phyloP scores from a whole-genome alignment of 2,888 invertebrate genomes.

The Rhingia campestris region DNA sequence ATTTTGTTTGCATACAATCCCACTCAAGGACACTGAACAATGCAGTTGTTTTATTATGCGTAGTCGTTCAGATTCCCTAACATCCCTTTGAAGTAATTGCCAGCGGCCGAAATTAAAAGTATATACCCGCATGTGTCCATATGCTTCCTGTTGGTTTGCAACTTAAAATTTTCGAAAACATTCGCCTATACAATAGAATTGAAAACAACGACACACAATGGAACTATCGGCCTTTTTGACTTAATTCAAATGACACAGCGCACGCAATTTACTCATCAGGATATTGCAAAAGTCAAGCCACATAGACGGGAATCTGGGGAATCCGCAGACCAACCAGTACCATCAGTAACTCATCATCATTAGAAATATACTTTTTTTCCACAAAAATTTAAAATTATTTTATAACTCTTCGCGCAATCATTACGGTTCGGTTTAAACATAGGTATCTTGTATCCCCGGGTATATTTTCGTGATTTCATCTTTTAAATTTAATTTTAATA shows the following conservation, averaged over 20 bases:
- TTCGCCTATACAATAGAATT: slow-evolving; percentile 42
- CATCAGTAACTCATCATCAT: slow-evolving; percentile 73
- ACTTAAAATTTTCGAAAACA: slow-evolving; percentile 10
- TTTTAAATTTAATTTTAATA: slow-evolving; percentile 72
- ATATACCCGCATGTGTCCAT: slow-evolving; percentile 22
- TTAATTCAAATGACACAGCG: slow-evolving; percentile 52
- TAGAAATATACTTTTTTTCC: slow-evolving; percentile 51
- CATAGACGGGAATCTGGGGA: slow-evolving; percentile 47
- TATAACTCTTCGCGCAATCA: slow-evolving; percentile 35
- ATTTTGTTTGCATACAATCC: slow-evolving; percentile 59
- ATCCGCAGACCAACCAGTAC: slow-evolving; percentile 53
- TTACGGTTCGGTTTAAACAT: slow-evolving; percentile 27
- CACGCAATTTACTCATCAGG: slow-evolving; percentile 71
- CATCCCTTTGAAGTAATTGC: slow-evolving; percentile 18
- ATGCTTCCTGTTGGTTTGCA: slow-evolving; percentile 59
- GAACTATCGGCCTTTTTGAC: slow-evolving; percentile 59
- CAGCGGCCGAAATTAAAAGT: slow-evolving; percentile 17
- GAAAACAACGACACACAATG: slow-evolving; percentile 19
- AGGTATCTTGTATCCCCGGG: slow-evolving; percentile 5
- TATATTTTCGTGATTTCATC: slow-evolving; percentile 51
- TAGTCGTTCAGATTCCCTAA: slow-evolving; percentile 1
- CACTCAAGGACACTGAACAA: slow-evolving; percentile 57
- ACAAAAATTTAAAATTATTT: slow-evolving; percentile 54
- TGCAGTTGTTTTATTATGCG: slow-evolving; percentile 9
- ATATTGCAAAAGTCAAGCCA: slow-evolving; percentile 44